These are phyloP conservation scores for Papilio dardanus DNA, from an alignment of 1,140 invertebrate species.

Conservation along the genomic window DNA sequence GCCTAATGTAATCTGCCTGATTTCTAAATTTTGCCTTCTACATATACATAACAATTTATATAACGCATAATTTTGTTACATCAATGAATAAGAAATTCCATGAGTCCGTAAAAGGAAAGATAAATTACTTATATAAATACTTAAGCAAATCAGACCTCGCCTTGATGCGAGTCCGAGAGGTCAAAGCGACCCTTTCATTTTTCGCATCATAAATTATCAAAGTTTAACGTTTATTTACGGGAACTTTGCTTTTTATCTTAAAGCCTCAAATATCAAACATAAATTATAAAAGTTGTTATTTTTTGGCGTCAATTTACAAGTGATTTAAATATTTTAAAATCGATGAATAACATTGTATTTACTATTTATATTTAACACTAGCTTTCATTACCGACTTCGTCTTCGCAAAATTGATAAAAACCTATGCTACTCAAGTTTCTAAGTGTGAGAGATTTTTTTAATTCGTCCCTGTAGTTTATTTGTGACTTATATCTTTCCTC, in stretches of 20 bases:
- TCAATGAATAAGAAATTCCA: background rate
- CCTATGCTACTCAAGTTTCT: too few species aligned
- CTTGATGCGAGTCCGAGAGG: background rate
- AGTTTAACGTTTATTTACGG: conserved; percentile 14
- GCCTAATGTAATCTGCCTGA: too few species aligned
- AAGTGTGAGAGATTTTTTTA: background rate
- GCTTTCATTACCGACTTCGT: too few species aligned
- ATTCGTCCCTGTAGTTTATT: too few species aligned
- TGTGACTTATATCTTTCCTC: too few species aligned
- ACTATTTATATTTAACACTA: too few species aligned
- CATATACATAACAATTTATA: background rate
- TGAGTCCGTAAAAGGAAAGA: background rate
- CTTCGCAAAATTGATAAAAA: too few species aligned
- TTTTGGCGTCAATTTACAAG: background rate
- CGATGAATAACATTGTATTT: too few species aligned
- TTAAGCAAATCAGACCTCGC: background rate
- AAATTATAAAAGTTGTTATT: background rate
- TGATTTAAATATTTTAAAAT: too few species aligned
- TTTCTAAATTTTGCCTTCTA: too few species aligned
- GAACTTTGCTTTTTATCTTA: conserved; percentile 3
- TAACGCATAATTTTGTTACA: background rate
- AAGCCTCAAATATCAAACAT: background rate
- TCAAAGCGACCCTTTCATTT: conserved; percentile 6
- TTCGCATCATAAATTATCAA: conserved; percentile 13
- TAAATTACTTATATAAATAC: background rate